These are phyloP conservation scores for Pangasius macronema DNA, from an alignment of 2,797 vertebrate species.

Conservation along the genomic window DNA sequence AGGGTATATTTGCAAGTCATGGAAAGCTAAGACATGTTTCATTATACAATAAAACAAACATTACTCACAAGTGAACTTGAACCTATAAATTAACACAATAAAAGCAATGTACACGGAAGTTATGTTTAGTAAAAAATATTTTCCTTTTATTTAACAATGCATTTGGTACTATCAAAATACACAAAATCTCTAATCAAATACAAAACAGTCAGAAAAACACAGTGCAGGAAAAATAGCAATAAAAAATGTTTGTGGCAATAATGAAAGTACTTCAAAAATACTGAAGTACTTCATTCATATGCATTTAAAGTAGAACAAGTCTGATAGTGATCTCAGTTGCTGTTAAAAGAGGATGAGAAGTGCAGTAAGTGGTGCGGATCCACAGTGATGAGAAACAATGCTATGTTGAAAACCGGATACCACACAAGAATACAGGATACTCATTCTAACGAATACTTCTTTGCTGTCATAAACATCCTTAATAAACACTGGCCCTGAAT, in stretches of 20 bases:
- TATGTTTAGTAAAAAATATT: not conserved
- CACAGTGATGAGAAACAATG: not conserved
- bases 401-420: not conserved
- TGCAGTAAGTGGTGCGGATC: not conserved
- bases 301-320: not conserved
- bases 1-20: not conserved
- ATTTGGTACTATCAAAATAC: not conserved
- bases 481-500: slow-evolving; percentile 55
- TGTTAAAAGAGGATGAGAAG: not conserved
- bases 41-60: not conserved
- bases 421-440: not conserved
- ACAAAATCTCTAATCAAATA: not conserved
- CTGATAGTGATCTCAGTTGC: not conserved
- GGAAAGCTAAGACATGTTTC: not conserved
- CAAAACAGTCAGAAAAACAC: not conserved
- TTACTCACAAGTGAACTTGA: not conserved
- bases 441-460: not conserved
- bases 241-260: not conserved
- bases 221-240: not conserved
- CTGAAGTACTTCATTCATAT: not conserved
- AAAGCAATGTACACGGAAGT: not conserved
- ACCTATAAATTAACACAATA: not conserved
- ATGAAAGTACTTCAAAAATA: not conserved
- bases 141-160: not conserved
- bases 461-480: slow-evolving; percentile 18